Conservation (phyloP, 2,888 invertebrate species). For the Catocala fraxini region DNA sequence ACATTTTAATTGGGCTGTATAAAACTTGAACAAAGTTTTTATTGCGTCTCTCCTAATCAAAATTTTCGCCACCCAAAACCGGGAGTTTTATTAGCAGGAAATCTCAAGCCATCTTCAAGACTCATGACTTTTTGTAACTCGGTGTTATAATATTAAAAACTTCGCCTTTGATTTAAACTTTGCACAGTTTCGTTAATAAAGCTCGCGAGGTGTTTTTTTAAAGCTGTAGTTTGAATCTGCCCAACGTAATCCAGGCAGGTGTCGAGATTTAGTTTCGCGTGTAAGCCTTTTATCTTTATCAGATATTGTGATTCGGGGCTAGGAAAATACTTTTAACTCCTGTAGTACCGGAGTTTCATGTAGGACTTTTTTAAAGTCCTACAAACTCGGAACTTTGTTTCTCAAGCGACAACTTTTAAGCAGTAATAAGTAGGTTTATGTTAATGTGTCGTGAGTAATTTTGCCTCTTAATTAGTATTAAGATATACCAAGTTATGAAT, state of each 20-base stretch:
- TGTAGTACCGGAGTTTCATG: too few relatives aligned
- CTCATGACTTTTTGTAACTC: conserved; percentile 61
- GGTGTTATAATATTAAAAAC: conserved; percentile 61
- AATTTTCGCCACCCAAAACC: conserved; percentile 59
- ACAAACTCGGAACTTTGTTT: too few relatives aligned
- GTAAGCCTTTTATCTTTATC: conserved; percentile 12
- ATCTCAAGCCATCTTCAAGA: conserved; percentile 59
- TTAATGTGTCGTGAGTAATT: too few relatives aligned
- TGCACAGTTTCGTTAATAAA: conserved; percentile 54
- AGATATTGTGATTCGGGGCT: conserved; percentile 1
- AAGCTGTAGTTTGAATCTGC: conserved; percentile 15
- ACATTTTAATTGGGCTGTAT: conserved; percentile 69
- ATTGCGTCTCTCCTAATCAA: conserved; percentile 71
- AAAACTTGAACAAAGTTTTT: conserved; percentile 64
- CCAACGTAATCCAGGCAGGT: conserved; percentile 26
- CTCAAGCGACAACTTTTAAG: too few relatives aligned
- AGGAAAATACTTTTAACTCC: background rate
- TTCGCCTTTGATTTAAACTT: conserved; percentile 63
- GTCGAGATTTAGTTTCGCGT: conserved; percentile 10
- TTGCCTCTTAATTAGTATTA: too few relatives aligned
- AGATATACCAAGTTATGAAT: too few relatives aligned
- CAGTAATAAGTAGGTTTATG: too few relatives aligned
- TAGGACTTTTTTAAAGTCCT: too few relatives aligned
- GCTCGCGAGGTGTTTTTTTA: conserved; percentile 23
- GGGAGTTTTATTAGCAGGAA: conserved; percentile 60